Percentiles rank a stretch among this genome's conserved stretches.
phyloP scores from a whole-genome alignment of 2,797 vertebrate species.

The Vultur gryphus region DNA sequence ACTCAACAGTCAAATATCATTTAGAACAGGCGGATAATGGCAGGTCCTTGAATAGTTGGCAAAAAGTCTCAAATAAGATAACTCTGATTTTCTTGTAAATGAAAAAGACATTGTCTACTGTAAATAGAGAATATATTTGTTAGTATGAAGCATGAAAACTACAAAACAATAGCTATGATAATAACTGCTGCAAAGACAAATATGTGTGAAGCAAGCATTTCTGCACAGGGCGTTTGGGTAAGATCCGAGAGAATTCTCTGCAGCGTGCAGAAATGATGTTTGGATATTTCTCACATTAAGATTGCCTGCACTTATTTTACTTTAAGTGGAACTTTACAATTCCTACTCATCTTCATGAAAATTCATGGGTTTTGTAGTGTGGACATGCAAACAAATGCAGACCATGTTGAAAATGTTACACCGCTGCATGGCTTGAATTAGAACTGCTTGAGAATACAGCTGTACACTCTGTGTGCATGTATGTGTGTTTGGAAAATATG shows the following conservation, averaged over 20 bases:
- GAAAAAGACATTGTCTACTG: neutral
- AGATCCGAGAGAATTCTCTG: neutral
- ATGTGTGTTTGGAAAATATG: neutral
- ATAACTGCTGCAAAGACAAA: neutral
- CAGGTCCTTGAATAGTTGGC: neutral
- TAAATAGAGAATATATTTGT: neutral
- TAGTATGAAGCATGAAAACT: neutral
- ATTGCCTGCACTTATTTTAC: neutral
- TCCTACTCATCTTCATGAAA: neutral
- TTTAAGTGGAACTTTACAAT: neutral
- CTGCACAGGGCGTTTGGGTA: neutral
- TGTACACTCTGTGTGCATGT: neutral
- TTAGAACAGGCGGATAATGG: neutral
- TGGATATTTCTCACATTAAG: neutral
- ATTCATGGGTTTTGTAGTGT: neutral
- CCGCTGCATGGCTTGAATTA: neutral
- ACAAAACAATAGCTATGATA: neutral
- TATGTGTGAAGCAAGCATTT: neutral
- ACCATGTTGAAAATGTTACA: neutral
- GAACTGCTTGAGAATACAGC: neutral
- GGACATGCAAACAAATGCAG: neutral
- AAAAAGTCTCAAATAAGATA: neutral
- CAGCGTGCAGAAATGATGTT: neutral
- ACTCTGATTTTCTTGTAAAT: neutral
- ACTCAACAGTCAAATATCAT: neutral